These are phyloP conservation scores for Tetragnatha montana DNA, from an alignment of 2,888 invertebrate genomes.

Conservation along the genomic window DNA sequence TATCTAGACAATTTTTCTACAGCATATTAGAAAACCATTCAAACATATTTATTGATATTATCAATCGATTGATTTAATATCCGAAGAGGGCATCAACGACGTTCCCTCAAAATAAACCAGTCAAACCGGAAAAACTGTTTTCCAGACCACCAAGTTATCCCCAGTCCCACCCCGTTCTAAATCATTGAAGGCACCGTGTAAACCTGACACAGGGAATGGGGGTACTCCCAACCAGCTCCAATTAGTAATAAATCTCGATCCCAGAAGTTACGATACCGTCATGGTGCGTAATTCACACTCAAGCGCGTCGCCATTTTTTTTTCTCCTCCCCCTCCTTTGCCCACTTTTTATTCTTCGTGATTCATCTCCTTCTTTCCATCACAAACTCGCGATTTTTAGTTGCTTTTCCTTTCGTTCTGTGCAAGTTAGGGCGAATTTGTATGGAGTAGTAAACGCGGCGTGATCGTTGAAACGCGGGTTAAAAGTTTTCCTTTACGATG, in stretches of 20 bases:
- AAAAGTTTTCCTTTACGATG: too few relatives aligned
- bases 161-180: constrained; percentile 8
- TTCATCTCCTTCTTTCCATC: constrained; percentile 18
- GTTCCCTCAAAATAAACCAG: neutral
- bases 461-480: too few relatives aligned
- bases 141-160: constrained; percentile 5
- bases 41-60: too few relatives aligned
- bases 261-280: constrained; percentile 36
- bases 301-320: constrained; percentile 22
- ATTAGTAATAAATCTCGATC: constrained; percentile 56
- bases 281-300: constrained; percentile 38
- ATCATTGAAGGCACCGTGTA: constrained; percentile 39
- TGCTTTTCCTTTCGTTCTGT: neutral
- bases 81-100: neutral
- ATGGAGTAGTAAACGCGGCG: neutral
- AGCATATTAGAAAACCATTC: too few relatives aligned
- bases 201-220: constrained; percentile 43
- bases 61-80: constrained; percentile 3
- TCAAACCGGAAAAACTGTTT: neutral
- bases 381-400: constrained; percentile 11
- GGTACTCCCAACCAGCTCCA: constrained; percentile 25
- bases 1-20: too few relatives aligned
- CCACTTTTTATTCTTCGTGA: constrained; percentile 1
- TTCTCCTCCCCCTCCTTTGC: neutral
- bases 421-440: neutral